Conservation (phyloP, 1,140 invertebrate species). For the Anthonomus grandis region DNA sequence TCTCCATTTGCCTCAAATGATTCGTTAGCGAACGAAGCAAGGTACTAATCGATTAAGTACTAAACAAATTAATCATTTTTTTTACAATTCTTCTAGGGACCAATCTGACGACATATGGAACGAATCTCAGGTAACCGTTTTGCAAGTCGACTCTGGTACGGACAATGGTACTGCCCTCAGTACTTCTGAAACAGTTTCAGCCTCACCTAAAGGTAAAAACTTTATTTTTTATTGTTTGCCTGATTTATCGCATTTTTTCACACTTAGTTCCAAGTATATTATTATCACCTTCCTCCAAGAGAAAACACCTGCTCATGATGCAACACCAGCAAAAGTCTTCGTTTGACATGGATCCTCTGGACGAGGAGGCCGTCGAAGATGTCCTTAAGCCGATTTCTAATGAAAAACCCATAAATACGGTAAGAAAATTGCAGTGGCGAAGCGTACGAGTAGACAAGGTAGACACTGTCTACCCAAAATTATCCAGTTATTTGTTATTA, state of each 20-base stretch:
- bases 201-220: constrained; percentile 51
- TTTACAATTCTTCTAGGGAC: constrained; percentile 54
- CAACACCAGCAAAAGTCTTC: constrained; percentile 82
- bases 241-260: neutral
- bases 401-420: constrained; percentile 22
- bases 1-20: constrained; percentile 79
- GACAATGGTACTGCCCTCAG: constrained; percentile 60
- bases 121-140: constrained; percentile 78
- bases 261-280: constrained; percentile 54
- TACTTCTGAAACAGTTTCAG: constrained; percentile 58
- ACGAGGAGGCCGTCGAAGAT: constrained; percentile 64
- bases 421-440: too few species aligned
- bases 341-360: constrained; percentile 74
- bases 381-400: constrained; percentile 27
- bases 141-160: constrained; percentile 69
- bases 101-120: constrained; percentile 84
- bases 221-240: neutral
- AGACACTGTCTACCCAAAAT: too few species aligned
- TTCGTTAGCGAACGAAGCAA: constrained; percentile 70
- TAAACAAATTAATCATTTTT: neutral
- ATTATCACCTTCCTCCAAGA: constrained; percentile 69
- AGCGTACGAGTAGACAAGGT: too few species aligned
- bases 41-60: constrained; percentile 33
- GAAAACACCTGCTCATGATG: constrained; percentile 69
- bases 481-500: too few species aligned